phyloP scores from a whole-genome alignment of 37 sponge, comb jelly and placozoan genomes.

The Chondrilla cf. caribensis region DNA sequence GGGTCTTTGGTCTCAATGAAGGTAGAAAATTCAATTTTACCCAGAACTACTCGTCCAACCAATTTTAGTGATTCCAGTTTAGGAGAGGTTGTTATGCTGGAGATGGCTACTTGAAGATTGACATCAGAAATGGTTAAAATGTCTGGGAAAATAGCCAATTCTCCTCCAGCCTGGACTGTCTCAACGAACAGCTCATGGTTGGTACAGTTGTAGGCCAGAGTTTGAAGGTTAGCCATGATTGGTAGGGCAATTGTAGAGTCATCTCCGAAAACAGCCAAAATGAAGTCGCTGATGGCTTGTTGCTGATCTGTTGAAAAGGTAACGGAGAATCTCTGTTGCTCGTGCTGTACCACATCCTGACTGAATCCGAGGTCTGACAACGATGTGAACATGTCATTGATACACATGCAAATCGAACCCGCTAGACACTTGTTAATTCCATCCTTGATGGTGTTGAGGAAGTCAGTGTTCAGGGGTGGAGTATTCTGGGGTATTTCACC shows the following conservation, averaged over 20 bases:
- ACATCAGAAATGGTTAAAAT: not conserved
- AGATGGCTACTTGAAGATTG: no score
- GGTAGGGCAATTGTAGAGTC: not conserved
- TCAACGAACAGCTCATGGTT: not conserved
- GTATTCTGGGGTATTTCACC: no score
- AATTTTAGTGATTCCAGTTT: no score
- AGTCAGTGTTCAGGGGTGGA: no score
- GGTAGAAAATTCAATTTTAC: no score
- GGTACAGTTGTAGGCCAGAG: conserved; percentile 8
- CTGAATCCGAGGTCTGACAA: not conserved
- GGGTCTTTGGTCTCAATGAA: no score
- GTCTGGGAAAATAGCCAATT: not conserved
- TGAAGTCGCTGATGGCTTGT: not conserved
- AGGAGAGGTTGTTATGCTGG: no score
- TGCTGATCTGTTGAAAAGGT: no score
- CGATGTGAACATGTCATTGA: not conserved
- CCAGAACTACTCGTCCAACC: no score
- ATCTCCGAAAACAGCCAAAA: not conserved
- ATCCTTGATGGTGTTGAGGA: no score
- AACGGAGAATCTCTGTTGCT: not conserved
- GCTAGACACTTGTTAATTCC: not conserved
- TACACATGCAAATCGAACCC: not conserved
- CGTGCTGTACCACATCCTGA: not conserved
- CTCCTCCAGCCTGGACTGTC: conserved; percentile 4
- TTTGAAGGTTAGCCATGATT: not conserved